phyloP scores from a whole-genome alignment of 2,888 invertebrate species.

The Acleris holmiana region DNA sequence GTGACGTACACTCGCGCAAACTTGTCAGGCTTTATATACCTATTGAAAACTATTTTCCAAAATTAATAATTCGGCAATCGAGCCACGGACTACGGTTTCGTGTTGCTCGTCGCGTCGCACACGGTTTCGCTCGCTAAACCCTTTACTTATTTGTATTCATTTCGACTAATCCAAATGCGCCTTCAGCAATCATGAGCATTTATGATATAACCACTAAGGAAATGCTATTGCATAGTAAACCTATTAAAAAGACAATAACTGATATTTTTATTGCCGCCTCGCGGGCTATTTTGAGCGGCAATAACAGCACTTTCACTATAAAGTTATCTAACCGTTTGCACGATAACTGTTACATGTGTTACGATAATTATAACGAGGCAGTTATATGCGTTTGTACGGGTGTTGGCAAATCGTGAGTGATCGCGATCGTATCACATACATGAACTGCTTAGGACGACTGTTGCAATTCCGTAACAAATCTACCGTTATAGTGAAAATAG shows the following conservation, averaged over 20 bases:
- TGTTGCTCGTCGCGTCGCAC: no score
- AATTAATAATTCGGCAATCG: no score
- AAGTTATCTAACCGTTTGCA: slow-evolving; percentile 7
- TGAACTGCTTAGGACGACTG: no score
- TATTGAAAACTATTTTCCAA: no score
- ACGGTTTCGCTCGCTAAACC: no score
- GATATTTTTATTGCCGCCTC: slow-evolving; percentile 5
- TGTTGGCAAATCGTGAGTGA: not conserved
- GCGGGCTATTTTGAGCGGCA: slow-evolving; percentile 6
- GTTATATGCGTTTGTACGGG: not conserved
- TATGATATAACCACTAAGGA: slow-evolving; percentile 6
- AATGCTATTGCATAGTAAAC: slow-evolving; percentile 1
- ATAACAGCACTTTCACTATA: slow-evolving; percentile 13
- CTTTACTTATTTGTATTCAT: not conserved
- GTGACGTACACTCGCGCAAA: no score
- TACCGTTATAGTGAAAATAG: no score
- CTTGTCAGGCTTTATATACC: no score
- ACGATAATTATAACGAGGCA: slow-evolving; percentile 1
- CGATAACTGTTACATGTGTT: slow-evolving; percentile 11
- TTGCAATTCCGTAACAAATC: no score
- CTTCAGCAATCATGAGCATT: not conserved
- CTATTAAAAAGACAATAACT: slow-evolving; percentile 5
- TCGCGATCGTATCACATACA: not conserved
- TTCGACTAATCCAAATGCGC: not conserved
- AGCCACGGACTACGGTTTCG: no score